These are phyloP conservation scores for Mercenaria mercenaria DNA, from an alignment of 1,140 invertebrate genomes.

Conservation along the genomic window DNA sequence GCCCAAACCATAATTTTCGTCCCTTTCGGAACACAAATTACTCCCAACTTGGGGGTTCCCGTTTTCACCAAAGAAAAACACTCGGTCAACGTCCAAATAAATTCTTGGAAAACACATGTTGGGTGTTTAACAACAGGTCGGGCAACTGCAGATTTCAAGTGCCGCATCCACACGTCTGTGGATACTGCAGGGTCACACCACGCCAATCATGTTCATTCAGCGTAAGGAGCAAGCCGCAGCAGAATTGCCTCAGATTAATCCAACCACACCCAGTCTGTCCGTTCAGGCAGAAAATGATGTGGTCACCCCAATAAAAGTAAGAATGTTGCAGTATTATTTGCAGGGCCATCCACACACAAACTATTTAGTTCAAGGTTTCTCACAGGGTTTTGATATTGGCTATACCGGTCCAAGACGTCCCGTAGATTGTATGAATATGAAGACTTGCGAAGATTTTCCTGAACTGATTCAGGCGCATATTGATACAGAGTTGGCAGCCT, in stretches of 20 bases:
- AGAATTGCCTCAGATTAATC: background rate
- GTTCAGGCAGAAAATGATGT: no score
- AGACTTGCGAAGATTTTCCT: conserved; percentile 13
- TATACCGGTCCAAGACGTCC: background rate
- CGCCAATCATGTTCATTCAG: background rate
- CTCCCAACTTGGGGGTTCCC: background rate
- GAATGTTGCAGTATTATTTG: background rate
- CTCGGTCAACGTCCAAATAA: no score
- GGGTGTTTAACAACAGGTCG: background rate
- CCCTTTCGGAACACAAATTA: no score
- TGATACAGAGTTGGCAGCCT: background rate
- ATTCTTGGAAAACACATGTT: conserved; percentile 19
- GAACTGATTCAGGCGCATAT: background rate
- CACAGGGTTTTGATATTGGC: background rate
- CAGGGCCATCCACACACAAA: background rate
- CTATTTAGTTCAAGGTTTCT: background rate
- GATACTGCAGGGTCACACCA: conserved; percentile 31
- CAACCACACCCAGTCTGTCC: no score
- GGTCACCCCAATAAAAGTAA: no score
- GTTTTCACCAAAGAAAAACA: no score
- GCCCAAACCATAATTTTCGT: no score
- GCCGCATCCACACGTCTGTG: conserved; percentile 45
- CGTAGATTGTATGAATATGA: no score
- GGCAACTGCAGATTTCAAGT: background rate
- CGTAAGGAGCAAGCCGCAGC: background rate